Percentiles rank a stretch among this genome's conserved stretches.
Conservation (phyloP, 92 coral and sea anemone genomes). For the Virgularia gustaviana region DNA sequence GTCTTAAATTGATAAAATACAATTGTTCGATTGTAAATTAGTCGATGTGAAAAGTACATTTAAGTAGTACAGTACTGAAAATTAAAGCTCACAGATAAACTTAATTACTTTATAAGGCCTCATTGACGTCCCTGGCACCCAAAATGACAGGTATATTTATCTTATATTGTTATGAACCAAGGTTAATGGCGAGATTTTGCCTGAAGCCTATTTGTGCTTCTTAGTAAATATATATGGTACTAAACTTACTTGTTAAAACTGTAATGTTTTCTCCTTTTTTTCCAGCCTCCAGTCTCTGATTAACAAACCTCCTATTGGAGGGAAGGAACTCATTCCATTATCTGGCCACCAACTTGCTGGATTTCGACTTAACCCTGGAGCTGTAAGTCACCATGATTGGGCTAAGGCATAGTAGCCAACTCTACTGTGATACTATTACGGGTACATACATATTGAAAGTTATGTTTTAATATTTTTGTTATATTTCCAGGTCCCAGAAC, state of each 20-base stretch:
- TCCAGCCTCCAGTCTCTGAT: conserved; percentile 81
- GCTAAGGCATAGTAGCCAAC: not conserved
- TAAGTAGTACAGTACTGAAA: too few relatives aligned
- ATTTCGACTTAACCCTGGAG: conserved; percentile 95
- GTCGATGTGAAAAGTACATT: too few relatives aligned
- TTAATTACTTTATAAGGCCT: not conserved
- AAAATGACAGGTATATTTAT: conserved; percentile 8
- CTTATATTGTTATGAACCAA: not conserved
- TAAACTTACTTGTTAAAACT: too few relatives aligned
- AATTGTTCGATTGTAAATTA: too few relatives aligned
- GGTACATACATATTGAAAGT: not conserved
- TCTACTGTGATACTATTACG: not conserved
- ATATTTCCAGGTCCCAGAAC: conserved; percentile 80
- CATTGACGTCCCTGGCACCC: conserved; percentile 29
- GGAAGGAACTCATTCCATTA: conserved; percentile 81
- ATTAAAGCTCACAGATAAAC: not conserved
- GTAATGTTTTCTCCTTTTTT: not conserved
- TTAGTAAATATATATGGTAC: too few relatives aligned
- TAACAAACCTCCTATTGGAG: conserved; percentile 98
- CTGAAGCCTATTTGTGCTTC: not conserved
- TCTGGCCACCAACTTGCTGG: conserved; percentile 94
- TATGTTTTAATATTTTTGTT: not conserved
- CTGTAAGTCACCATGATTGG: conserved; percentile 66
- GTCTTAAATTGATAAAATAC: too few relatives aligned
- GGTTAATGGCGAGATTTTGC: not conserved